phyloP scores from a whole-genome alignment of 2,797 vertebrate genomes.

The Danio albolineatus region DNA sequence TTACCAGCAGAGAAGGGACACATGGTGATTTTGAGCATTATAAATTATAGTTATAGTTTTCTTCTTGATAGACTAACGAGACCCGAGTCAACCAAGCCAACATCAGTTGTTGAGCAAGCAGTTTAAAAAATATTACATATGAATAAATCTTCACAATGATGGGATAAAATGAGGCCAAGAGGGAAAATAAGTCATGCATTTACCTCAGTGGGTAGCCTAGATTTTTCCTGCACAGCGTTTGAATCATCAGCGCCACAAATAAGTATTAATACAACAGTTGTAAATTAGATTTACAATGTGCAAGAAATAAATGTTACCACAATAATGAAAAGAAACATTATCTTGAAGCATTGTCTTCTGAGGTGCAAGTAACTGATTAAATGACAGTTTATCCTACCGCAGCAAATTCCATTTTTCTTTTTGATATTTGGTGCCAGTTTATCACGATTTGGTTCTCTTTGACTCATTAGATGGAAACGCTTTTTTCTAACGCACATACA shows the following conservation, averaged over 20 bases:
- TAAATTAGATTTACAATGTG: too few relatives aligned
- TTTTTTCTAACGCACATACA: too few relatives aligned
- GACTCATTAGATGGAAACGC: too few relatives aligned
- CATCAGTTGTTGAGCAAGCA: not conserved
- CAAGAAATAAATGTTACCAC: too few relatives aligned
- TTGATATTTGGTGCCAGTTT: too few relatives aligned
- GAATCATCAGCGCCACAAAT: not conserved
- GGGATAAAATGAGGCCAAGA: not conserved
- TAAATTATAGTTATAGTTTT: not conserved
- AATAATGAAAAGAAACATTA: too few relatives aligned
- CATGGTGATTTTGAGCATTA: not conserved
- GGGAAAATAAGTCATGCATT: not conserved
- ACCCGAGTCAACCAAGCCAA: not conserved
- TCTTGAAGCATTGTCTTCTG: too few relatives aligned
- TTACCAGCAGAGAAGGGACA: not conserved
- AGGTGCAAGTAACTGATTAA: too few relatives aligned
- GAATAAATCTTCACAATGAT: slow-evolving; percentile 10
- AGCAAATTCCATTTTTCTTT: too few relatives aligned
- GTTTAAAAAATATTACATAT: not conserved
- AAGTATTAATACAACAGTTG: not conserved
- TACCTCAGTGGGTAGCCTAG: not conserved
- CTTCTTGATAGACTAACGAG: not conserved
- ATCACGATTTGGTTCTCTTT: too few relatives aligned
- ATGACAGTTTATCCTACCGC: too few relatives aligned
- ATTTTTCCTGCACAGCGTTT: not conserved